Conservation (phyloP, 2,888 invertebrate genomes). For the Chelonus formosanus region DNA sequence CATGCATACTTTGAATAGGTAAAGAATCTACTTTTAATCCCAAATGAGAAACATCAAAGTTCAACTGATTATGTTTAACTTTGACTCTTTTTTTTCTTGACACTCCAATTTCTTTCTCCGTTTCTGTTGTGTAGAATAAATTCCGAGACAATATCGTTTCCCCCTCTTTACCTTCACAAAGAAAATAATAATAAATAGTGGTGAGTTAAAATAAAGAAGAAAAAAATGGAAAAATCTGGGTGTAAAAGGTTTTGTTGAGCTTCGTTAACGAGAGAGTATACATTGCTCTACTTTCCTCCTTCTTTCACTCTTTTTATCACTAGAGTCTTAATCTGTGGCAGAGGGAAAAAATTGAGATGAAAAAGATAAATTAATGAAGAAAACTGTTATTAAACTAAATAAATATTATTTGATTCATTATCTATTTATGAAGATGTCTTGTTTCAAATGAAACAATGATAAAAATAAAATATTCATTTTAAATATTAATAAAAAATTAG, state of each 20-base stretch:
- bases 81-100: conserved; percentile 50
- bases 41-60: conserved; percentile 41
- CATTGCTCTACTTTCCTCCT: conserved; percentile 1
- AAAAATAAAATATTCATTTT: too few relatives aligned
- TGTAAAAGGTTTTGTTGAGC: conserved; percentile 27
- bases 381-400: conserved; percentile 14
- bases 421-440: too few relatives aligned
- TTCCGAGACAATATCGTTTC: too few relatives aligned
- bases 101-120: neutral
- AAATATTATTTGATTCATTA: conserved; percentile 9
- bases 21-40: conserved; percentile 38
- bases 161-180: conserved; percentile 1
- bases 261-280: conserved; percentile 38
- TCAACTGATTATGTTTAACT: conserved; percentile 56
- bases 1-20: conserved; percentile 23
- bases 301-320: neutral
- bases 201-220: conserved; percentile 3
- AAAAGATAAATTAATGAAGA: conserved; percentile 10
- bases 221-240: conserved; percentile 26
- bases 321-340: conserved; percentile 14
- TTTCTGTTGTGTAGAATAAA: too few relatives aligned
- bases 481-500: too few relatives aligned
- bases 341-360: conserved; percentile 17
- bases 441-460: too few relatives aligned
- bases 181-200: conserved; percentile 10